These are phyloP conservation scores for Hemiscyllium ocellatum DNA, from an alignment of 2,113 vertebrate genomes.

Conservation along the genomic window DNA sequence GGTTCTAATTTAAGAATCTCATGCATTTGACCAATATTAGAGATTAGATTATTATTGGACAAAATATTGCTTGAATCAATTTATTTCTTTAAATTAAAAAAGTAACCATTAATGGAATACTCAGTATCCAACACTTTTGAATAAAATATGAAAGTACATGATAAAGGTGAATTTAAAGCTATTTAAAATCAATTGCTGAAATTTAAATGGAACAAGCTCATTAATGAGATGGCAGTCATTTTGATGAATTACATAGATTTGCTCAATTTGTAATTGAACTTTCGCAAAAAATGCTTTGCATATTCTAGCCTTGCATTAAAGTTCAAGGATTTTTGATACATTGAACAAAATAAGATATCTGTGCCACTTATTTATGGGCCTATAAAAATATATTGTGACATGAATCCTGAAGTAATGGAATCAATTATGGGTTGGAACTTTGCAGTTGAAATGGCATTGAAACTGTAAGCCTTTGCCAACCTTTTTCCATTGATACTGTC, in stretches of 20 bases:
- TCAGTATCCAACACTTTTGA: neutral
- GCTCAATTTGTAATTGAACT: neutral
- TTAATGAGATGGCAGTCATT: slow-evolving; percentile 11
- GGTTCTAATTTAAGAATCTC: neutral
- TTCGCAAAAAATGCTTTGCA: neutral
- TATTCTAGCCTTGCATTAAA: neutral
- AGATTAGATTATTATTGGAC: neutral
- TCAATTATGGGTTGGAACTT: neutral
- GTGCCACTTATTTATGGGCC: neutral
- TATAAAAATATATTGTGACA: neutral
- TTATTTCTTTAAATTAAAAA: neutral
- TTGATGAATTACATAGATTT: neutral
- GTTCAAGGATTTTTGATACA: slow-evolving; percentile 1
- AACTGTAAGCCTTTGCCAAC: neutral
- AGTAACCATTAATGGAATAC: neutral
- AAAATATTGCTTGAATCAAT: neutral
- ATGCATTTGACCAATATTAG: neutral
- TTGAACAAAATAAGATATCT: neutral
- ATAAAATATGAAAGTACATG: neutral
- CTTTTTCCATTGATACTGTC: neutral
- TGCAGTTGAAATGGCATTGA: neutral
- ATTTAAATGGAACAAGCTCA: slow-evolving; percentile 7
- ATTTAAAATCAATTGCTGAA: slow-evolving; percentile 20
- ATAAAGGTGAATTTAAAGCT: neutral
- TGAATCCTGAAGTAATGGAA: neutral